Conservation (phyloP, 1,140 invertebrate genomes). For the Cyclina sinensis region DNA sequence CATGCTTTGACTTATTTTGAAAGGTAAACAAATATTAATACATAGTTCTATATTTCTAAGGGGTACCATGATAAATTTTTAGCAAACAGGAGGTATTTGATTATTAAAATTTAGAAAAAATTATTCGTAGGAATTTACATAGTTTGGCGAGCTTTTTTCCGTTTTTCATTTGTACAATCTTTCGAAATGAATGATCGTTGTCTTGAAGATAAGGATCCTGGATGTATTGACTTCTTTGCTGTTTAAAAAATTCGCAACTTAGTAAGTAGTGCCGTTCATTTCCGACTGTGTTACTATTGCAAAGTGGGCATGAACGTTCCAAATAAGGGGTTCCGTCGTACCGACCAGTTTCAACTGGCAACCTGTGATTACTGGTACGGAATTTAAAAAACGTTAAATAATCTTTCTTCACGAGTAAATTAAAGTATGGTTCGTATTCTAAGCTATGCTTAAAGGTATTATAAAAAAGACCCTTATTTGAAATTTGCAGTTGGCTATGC, state of each 20-base stretch:
- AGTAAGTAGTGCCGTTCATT: background rate
- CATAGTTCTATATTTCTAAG: too few relatives aligned
- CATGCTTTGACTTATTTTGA: too few relatives aligned
- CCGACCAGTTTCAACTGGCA: background rate
- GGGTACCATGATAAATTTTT: too few relatives aligned
- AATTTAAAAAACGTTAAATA: background rate
- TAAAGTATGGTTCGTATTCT: constrained; percentile 31
- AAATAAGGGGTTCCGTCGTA: background rate
- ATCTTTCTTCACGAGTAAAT: background rate
- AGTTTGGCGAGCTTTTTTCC: too few relatives aligned
- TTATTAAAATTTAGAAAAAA: too few relatives aligned
- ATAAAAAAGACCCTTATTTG: constrained; percentile 22
- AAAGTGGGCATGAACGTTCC: background rate
- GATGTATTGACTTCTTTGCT: too few relatives aligned
- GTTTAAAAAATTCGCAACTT: background rate
- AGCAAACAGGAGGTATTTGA: too few relatives aligned
- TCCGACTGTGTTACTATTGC: background rate
- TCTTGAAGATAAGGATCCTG: too few relatives aligned
- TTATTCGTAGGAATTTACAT: too few relatives aligned
- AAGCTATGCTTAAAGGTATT: background rate
- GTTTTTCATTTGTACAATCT: too few relatives aligned
- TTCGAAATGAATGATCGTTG: too few relatives aligned
- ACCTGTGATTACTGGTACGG: background rate
- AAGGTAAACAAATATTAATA: too few relatives aligned
- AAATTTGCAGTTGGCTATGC: background rate